phyloP scores from a whole-genome alignment of 2,797 vertebrate genomes.

The Sebastes umbrosus region DNA sequence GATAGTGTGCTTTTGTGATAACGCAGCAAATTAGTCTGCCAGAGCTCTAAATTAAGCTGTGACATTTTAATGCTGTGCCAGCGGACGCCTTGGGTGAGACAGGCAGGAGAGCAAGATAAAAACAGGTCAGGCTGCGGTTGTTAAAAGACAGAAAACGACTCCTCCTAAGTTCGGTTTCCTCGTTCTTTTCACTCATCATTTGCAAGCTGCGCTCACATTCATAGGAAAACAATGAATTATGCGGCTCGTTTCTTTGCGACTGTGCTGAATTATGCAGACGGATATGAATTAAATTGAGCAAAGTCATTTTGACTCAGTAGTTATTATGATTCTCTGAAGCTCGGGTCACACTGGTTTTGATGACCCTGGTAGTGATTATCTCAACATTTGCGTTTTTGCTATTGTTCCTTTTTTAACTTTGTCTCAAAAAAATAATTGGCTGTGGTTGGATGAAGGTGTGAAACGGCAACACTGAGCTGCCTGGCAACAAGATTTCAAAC shows the following conservation, averaged over 20 bases:
- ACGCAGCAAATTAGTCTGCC: constrained; percentile 47
- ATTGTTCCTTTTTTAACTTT: neutral
- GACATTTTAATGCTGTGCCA: constrained; percentile 63
- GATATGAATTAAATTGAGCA: constrained; percentile 22
- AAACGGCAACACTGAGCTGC: constrained; percentile 16
- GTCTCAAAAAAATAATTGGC: constrained; percentile 13
- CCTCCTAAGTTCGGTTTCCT: constrained; percentile 9
- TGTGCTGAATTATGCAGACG: constrained; percentile 17
- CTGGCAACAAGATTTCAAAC: constrained; percentile 44
- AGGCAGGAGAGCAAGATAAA: constrained; percentile 34
- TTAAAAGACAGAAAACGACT: constrained; percentile 32
- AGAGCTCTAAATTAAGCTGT: constrained; percentile 58
- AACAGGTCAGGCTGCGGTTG: constrained; percentile 49
- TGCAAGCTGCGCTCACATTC: neutral
- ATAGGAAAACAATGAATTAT: constrained; percentile 2
- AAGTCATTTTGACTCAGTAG: constrained; percentile 6
- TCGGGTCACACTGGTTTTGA: neutral
- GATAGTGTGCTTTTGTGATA: constrained; percentile 55
- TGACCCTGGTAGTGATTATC: constrained; percentile 4
- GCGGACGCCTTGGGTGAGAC: constrained; percentile 42
- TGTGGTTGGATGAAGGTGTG: constrained; percentile 27
- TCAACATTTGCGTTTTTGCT: neutral
- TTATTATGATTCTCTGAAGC: neutral
- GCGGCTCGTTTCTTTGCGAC: constrained; percentile 3
- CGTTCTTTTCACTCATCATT: constrained; percentile 12